A percentile compares a stretch with the other conserved stretches of the same genome.
Evolutionary conservation across 2,113 vertebrate species (phyloP).

Genomic region (Ailuropoda melanoleuca): DNA sequence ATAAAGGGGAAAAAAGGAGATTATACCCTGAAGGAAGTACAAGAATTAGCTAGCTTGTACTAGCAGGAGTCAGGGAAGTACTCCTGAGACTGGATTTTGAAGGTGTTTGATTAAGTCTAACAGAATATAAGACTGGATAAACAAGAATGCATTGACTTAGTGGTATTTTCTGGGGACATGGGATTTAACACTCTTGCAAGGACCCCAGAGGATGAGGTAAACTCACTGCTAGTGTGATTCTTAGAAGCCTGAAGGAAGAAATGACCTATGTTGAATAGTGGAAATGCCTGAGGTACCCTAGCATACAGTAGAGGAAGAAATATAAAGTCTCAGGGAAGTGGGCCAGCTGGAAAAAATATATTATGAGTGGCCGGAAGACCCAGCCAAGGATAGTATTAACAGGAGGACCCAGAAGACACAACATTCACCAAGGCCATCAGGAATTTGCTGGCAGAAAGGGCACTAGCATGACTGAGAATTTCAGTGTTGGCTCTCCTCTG

Average conservation of each 20-base stretch:
- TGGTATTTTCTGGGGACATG: not conserved
- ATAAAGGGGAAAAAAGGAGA: not conserved
- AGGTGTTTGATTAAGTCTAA: not conserved
- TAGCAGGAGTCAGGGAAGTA: not conserved
- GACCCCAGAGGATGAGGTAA: not conserved
- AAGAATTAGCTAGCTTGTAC: not conserved
- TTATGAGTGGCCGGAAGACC: not conserved
- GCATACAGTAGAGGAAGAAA: not conserved
- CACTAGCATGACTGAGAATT: not conserved
- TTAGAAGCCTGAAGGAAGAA: not conserved
- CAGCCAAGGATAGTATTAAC: not conserved
- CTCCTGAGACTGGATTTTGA: not conserved
- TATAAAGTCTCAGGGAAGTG: not conserved
- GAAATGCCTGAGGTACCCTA: not conserved
- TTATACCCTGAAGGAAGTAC: not conserved
- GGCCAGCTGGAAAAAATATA: not conserved
- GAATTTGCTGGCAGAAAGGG: not conserved
- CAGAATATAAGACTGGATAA: conserved; percentile 17
- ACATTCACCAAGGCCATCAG: not conserved
- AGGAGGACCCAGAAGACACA: not conserved
- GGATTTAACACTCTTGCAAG: not conserved
- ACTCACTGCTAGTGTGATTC: not conserved
- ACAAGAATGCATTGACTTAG: not conserved
- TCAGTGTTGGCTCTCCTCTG: not conserved
- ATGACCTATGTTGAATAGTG: not conserved